phyloP scores from a whole-genome alignment of 2,113 vertebrate genomes.

The Macaca mulatta region DNA sequence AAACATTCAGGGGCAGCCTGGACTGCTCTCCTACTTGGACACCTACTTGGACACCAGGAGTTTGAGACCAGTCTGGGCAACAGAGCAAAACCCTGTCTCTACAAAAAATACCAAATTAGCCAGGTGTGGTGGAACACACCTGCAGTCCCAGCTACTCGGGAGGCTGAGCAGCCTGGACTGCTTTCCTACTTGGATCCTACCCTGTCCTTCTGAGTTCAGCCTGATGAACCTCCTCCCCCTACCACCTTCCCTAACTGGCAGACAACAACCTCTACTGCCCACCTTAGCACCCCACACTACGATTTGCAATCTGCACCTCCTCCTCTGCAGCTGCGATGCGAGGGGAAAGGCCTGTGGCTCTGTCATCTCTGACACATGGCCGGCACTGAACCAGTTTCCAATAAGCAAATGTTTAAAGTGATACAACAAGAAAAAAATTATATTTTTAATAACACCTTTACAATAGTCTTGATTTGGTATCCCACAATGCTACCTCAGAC shows the following conservation, averaged over 20 bases:
- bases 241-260: neutral
- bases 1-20: neutral
- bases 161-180: neutral
- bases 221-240: neutral
- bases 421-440: neutral
- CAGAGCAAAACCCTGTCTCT: too few relatives aligned
- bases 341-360: neutral
- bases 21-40: too few relatives aligned
- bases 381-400: neutral
- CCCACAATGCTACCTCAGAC: neutral
- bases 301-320: neutral
- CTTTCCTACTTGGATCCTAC: neutral
- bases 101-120: too few relatives aligned
- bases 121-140: too few relatives aligned
- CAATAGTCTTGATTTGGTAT: neutral
- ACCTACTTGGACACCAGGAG: too few relatives aligned
- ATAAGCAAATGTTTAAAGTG: neutral
- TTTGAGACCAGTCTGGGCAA: too few relatives aligned
- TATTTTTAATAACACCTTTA: neutral
- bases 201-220: neutral
- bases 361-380: neutral
- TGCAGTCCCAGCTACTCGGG: too few relatives aligned
- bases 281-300: neutral
- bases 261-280: rapidly evolving
- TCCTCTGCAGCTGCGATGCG: neutral